Base-by-base conservation (phyloP, 2,797 vertebrate species). In the Hypotaenidia okinawae region DNA sequence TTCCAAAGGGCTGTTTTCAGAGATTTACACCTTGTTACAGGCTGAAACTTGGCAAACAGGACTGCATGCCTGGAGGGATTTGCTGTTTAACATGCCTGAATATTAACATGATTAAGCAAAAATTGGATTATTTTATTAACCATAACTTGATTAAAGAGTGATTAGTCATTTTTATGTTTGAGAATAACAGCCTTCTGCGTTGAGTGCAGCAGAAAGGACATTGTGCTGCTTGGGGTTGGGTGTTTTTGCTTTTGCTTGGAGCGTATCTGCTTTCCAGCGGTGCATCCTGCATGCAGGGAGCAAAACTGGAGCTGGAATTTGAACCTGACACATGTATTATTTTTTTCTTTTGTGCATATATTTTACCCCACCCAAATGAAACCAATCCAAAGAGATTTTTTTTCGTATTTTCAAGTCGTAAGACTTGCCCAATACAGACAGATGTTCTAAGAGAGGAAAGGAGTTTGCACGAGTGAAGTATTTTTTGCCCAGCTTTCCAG, bases 81-180 rank as follows among this genome's bases (percentile, higher is more conserved):
- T 95, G 75, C 92, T 92, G 84, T 94, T 96, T 89, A 92, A 95
- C 94, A 80, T 90, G 94, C 93, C 95, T 95, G 94, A 96, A 96
- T 97, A 96, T 96, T 97, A 96, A 97, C 93, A 62, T 95, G 96
- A 96, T 97, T 96, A 96, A 95, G 94, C 88, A 97, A 95, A 97
- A 97, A 95, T 94, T 92, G 93, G 95, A 96, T 93, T 80, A 83
- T 81, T 96, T 93, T 95, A 96, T 96, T 93, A 94, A 78, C 70
- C 78, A 85, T 95, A 95, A 93, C 90, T 96, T 90, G 95, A 96
- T 96, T 95, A 95, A 93, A 95, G 86, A 61, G 81, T 89, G 91
- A 96, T 96, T 96, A 96, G 94, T 95, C 90, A 87, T 94, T 96
- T 96, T 85, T 93, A 84, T 83, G 68, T 77, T 93, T 80, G 57